phyloP scores from a whole-genome alignment of 1,140 invertebrate species.

The Solenopsis invicta region DNA sequence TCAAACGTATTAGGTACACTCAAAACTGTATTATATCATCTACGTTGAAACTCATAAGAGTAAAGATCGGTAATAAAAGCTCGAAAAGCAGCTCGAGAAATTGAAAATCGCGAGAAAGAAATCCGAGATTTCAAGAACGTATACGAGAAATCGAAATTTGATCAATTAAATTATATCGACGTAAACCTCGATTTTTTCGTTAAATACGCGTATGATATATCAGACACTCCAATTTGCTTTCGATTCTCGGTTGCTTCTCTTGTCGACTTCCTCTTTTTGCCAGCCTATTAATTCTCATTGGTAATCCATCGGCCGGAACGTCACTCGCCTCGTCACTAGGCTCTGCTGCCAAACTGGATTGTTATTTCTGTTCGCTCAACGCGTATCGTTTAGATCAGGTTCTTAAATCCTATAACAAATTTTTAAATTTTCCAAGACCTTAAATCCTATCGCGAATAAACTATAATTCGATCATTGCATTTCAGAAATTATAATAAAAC shows the following conservation, averaged over 20 bases:
- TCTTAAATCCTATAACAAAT: slow-evolving; percentile 33
- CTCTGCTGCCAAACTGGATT: background rate
- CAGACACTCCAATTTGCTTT: background rate
- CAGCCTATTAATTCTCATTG: slow-evolving; percentile 1
- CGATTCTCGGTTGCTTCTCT: background rate
- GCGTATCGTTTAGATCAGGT: background rate
- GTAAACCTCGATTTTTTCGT: background rate
- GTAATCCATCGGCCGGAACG: background rate
- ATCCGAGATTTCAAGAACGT: background rate
- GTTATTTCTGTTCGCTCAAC: background rate
- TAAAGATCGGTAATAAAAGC: slow-evolving; percentile 24
- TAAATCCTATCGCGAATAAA: slow-evolving; percentile 43
- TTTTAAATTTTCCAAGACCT: slow-evolving; percentile 23
- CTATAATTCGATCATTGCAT: slow-evolving; percentile 33
- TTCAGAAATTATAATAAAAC: slow-evolving; percentile 30
- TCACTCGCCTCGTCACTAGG: background rate
- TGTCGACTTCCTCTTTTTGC: slow-evolving; percentile 4
- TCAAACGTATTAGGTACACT: slow-evolving; percentile 42
- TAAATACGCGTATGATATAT: background rate
- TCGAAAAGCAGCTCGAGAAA: background rate
- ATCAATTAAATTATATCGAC: background rate
- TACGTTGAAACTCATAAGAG: slow-evolving; percentile 26
- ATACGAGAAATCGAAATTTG: background rate
- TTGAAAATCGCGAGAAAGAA: background rate
- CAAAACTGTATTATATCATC: slow-evolving; percentile 15